Conservation (phyloP, 1,140 invertebrate species). For the Epicauta chinensis region DNA sequence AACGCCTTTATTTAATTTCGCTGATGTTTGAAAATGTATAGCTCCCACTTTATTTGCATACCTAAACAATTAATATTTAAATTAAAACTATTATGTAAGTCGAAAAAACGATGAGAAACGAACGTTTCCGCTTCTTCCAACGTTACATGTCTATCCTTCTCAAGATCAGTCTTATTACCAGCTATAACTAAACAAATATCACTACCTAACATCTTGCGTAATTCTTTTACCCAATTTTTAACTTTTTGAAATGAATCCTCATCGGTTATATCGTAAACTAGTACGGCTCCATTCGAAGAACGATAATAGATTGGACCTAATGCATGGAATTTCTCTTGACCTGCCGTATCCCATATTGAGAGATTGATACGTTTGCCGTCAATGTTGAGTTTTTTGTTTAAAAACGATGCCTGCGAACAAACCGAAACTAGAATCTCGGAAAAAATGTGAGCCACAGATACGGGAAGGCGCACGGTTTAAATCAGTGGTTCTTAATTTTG, state of each 20-base stretch:
- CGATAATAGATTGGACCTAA: constrained; percentile 96
- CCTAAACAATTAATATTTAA: constrained; percentile 44
- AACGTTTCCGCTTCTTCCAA: constrained; percentile 83
- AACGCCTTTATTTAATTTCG: constrained; percentile 88
- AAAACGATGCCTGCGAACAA: constrained; percentile 82
- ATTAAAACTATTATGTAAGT: too few species aligned
- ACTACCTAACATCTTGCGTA: constrained; percentile 92
- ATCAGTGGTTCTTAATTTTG: too few species aligned
- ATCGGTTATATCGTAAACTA: constrained; percentile 99
- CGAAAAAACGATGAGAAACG: constrained; percentile 38
- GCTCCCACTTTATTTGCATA: constrained; percentile 90
- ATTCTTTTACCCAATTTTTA: constrained; percentile 97
- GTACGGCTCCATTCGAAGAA: constrained; percentile 93
- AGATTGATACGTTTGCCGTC: constrained; percentile 84
- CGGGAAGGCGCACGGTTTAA: too few species aligned
- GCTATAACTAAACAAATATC: constrained; percentile 90
- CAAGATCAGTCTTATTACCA: constrained; percentile 97
- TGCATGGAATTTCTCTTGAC: constrained; percentile 94
- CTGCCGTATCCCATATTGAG: constrained; percentile 98
- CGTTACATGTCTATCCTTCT: constrained; percentile 79
- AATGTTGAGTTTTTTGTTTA: constrained; percentile 93
- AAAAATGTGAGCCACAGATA: too few species aligned
- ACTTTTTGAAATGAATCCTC: constrained; percentile 96
- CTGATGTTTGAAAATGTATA: constrained; percentile 91
- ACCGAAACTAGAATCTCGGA: too few species aligned